Conservation (phyloP, 2,113 vertebrate species). For the Sinocyclocheilus rhinocerous region DNA sequence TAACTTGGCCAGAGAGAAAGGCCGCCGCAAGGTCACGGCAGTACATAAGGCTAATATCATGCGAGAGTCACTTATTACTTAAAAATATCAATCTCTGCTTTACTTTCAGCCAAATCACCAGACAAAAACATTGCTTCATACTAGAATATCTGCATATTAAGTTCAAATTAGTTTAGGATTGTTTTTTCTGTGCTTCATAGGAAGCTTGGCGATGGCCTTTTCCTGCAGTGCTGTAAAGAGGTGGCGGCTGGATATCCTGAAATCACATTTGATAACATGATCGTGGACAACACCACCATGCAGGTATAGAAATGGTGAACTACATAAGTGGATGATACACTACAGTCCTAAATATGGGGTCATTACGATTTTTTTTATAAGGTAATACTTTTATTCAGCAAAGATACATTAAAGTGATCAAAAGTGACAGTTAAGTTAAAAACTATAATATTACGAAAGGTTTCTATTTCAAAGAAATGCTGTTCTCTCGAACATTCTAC, state of each 20-base stretch:
- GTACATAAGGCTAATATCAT: conserved; percentile 89
- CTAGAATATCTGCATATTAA: no score
- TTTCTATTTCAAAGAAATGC: no score
- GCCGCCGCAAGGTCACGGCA: conserved; percentile 78
- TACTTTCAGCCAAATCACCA: background rate
- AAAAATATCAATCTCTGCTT: no score
- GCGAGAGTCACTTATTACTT: conserved; percentile 61
- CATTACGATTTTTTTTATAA: no score
- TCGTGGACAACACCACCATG: conserved; percentile 87
- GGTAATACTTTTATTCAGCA: no score
- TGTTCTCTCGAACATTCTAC: no score
- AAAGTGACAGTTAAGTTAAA: no score
- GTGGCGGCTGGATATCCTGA: conserved; percentile 81
- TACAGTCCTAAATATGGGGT: no score
- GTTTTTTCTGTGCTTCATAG: conserved; percentile 60
- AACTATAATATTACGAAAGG: no score
- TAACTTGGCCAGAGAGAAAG: conserved; percentile 73
- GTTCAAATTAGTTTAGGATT: background rate
- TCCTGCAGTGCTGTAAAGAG: conserved; percentile 83
- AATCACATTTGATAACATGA: conserved; percentile 82
- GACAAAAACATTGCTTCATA: background rate
- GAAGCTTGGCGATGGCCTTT: conserved; percentile 85
- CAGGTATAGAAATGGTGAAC: conserved; percentile 69
- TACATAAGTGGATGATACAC: background rate
- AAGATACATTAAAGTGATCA: no score